A percentile compares a stretch with the other conserved stretches of the same genome.
These are phyloP conservation scores for Seira sanloemensis DNA, from an alignment of 2,888 invertebrate species.

Conservation along the genomic window DNA sequence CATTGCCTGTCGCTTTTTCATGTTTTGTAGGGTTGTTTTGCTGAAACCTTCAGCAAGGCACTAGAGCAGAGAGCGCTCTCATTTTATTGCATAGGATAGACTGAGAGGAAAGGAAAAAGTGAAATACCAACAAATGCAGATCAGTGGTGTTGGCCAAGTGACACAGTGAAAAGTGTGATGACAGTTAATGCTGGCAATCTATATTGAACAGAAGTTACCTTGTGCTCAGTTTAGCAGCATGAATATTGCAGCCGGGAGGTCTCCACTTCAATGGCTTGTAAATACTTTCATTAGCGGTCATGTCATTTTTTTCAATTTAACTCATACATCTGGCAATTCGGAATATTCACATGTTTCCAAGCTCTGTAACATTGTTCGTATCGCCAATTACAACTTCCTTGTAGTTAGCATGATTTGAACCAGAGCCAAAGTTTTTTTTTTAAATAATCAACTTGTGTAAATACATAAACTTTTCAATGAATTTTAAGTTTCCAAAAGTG, in stretches of 20 bases:
- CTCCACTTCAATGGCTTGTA: neutral
- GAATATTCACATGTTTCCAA: too few species aligned
- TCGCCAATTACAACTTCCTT: too few species aligned
- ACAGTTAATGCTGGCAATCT: conserved; percentile 4
- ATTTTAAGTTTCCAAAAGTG: too few species aligned
- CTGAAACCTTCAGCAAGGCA: neutral
- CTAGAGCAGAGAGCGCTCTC: neutral
- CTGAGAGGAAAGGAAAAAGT: neutral
- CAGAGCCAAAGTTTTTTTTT: too few species aligned
- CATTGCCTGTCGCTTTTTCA: neutral
- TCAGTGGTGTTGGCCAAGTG: neutral
- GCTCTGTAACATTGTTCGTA: too few species aligned
- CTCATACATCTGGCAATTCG: too few species aligned
- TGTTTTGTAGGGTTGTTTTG: neutral
- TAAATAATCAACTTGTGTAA: too few species aligned
- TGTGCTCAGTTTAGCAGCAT: neutral
- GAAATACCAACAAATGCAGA: neutral
- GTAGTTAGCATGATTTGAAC: too few species aligned
- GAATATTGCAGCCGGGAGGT: neutral
- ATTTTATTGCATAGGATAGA: neutral
- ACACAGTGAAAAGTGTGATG: conserved; percentile 18
- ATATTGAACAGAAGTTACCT: neutral
- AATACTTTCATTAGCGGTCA: neutral
- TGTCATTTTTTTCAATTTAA: neutral
- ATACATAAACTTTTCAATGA: too few species aligned